Evolutionary conservation across 2,888 invertebrate genomes (phyloP).

Genomic region (Apamea monoglypha): DNA sequence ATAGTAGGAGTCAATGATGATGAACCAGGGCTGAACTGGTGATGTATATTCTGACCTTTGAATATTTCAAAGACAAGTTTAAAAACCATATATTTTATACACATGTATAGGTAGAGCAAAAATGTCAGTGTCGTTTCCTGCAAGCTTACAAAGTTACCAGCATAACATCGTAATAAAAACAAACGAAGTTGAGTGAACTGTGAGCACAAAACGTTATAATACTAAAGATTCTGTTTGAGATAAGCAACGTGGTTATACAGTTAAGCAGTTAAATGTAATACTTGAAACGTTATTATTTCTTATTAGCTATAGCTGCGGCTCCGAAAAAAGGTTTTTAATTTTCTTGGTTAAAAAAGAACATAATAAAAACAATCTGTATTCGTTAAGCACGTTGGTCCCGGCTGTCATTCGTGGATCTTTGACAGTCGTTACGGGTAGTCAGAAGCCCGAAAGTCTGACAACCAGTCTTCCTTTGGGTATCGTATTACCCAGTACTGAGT

Average conservation of each 20-base stretch:
- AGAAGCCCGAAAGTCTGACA: too few relatives aligned
- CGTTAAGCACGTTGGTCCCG: too few relatives aligned
- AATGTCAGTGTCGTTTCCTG: not conserved
- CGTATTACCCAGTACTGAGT: too few relatives aligned
- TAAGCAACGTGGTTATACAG: conserved; percentile 37
- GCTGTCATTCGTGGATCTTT: too few relatives aligned
- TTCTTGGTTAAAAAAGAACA: too few relatives aligned
- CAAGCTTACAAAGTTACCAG: not conserved
- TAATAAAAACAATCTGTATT: too few relatives aligned
- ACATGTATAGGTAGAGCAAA: not conserved
- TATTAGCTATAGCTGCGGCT: not conserved
- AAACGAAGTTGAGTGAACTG: conserved; percentile 34
- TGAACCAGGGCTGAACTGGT: too few relatives aligned
- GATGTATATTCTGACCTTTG: too few relatives aligned
- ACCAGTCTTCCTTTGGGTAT: too few relatives aligned
- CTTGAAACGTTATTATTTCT: conserved; percentile 15
- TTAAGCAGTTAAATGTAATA: conserved; percentile 35
- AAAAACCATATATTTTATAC: not conserved
- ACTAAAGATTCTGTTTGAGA: conserved; percentile 45
- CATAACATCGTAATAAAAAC: conserved; percentile 21
- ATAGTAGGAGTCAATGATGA: too few relatives aligned
- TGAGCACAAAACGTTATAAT: conserved; percentile 27
- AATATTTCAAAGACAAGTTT: not conserved
- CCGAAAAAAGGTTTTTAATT: too few relatives aligned
- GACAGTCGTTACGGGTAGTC: too few relatives aligned